These are phyloP conservation scores for Drosophila mulleri DNA, from an alignment of 2,888 invertebrate species.

Conservation along the genomic window DNA sequence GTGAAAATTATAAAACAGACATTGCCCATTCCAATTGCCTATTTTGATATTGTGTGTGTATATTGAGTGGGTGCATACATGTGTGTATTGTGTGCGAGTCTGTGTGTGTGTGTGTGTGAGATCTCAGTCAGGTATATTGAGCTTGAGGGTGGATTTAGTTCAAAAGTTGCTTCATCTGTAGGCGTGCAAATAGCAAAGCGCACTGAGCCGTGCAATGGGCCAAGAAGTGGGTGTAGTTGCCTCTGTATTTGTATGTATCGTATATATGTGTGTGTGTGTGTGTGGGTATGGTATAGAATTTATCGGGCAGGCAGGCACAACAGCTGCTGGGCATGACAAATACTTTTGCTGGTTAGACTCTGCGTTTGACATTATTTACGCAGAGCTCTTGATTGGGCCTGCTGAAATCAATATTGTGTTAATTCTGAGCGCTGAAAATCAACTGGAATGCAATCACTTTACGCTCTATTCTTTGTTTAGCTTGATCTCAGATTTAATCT, in stretches of 20 bases:
- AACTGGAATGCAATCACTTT: not conserved
- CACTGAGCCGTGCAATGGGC: conserved; percentile 56
- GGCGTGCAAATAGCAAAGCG: conserved; percentile 53
- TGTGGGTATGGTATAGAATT: conserved; percentile 16
- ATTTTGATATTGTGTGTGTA: not conserved
- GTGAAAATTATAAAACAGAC: conserved; percentile 70
- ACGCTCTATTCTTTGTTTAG: not conserved
- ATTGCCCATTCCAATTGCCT: conserved; percentile 10
- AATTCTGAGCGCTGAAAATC: not conserved
- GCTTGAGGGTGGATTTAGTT: conserved; percentile 38
- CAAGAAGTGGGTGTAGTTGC: conserved; percentile 25
- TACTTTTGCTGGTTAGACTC: conserved; percentile 19
- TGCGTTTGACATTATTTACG: conserved; percentile 23
- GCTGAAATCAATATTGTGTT: conserved; percentile 22
- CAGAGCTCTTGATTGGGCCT: conserved; percentile 14
- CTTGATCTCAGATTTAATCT: conserved; percentile 1
- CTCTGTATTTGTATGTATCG: not conserved
- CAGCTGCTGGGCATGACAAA: conserved; percentile 41
- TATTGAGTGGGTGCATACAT: not conserved
- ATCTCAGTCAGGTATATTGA: conserved; percentile 23
- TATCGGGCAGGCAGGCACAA: conserved; percentile 19
- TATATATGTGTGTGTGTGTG: not conserved
- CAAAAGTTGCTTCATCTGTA: conserved; percentile 31
- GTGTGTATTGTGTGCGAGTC: conserved; percentile 1
- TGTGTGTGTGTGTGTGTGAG: not conserved